Conservation (phyloP, 1,140 invertebrate species). For the Triops cancriformis region DNA sequence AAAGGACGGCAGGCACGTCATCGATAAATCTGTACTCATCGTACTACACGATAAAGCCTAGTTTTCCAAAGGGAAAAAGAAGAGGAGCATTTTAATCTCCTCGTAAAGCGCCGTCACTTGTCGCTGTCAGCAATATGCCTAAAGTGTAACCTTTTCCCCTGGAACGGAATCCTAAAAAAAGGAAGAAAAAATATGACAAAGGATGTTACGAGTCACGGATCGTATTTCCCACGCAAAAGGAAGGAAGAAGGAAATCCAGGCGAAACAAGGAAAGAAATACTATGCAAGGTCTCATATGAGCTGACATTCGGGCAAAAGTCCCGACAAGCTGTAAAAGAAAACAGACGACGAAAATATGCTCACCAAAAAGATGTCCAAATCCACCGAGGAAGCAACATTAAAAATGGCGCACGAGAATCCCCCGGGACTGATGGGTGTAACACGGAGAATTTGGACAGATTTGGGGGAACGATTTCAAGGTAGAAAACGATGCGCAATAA, state of each 20-base stretch:
- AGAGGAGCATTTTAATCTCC: not conserved
- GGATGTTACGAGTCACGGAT: slow-evolving; percentile 1
- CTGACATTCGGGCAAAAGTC: not conserved
- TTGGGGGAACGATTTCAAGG: too few species aligned
- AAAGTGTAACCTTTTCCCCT: not conserved
- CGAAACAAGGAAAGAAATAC: not conserved
- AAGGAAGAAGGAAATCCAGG: too few species aligned
- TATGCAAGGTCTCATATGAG: not conserved
- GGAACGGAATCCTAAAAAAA: not conserved
- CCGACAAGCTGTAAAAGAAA: not conserved
- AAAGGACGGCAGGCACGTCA: not conserved
- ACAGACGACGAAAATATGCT: not conserved
- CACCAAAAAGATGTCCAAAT: not conserved
- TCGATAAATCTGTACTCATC: not conserved
- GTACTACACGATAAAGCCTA: not conserved
- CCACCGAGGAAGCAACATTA: not conserved
- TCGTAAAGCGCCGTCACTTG: not conserved
- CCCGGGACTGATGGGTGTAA: too few species aligned
- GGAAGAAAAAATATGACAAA: not conserved
- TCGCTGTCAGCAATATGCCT: slow-evolving; percentile 5
- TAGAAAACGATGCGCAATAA: too few species aligned
- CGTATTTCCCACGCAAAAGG: not conserved
- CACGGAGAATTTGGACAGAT: too few species aligned
- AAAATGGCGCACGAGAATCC: too few species aligned
- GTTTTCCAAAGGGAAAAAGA: not conserved